These are phyloP conservation scores for Phlogophora meticulosa DNA, from an alignment of 2,888 invertebrate species.

Conservation along the genomic window DNA sequence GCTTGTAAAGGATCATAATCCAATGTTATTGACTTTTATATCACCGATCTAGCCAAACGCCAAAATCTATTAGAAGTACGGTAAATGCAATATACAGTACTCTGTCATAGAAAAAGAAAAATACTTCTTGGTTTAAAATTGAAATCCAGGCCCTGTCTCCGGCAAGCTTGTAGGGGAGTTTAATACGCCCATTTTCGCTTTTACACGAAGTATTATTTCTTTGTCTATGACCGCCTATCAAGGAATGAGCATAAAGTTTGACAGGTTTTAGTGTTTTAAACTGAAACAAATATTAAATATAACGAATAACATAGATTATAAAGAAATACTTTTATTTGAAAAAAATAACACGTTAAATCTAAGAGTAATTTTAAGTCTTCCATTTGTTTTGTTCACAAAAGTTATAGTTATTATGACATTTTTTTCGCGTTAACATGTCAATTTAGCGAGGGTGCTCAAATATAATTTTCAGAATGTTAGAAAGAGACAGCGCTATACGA, in stretches of 20 bases:
- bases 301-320: slow-evolving; percentile 51
- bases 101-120: not conserved
- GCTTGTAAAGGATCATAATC: not conserved
- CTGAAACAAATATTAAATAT: slow-evolving; percentile 46
- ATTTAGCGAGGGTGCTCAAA: slow-evolving; percentile 11
- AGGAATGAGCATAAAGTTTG: slow-evolving; percentile 19
- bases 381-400: slow-evolving; percentile 25
- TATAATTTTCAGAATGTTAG: not conserved
- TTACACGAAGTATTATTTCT: not conserved
- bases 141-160: not conserved
- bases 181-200: not conserved
- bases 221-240: not conserved
- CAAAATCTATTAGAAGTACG: slow-evolving; percentile 16
- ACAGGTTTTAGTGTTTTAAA: slow-evolving; percentile 60
- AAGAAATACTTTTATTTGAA: slow-evolving; percentile 28
- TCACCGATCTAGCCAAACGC: not conserved
- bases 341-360: slow-evolving; percentile 36
- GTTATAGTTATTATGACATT: slow-evolving; percentile 2
- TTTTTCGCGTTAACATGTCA: slow-evolving; percentile 7
- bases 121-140: not conserved
- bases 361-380: slow-evolving; percentile 40
- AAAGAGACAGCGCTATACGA: slow-evolving; percentile 3
- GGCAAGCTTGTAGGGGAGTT: no score
- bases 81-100: not conserved
- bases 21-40: not conserved